Percentiles rank a stretch among this genome's conserved stretches.
These are phyloP conservation scores for Nipponacmea schrenckii DNA, from an alignment of 2,888 invertebrate species.

Conservation along the genomic window DNA sequence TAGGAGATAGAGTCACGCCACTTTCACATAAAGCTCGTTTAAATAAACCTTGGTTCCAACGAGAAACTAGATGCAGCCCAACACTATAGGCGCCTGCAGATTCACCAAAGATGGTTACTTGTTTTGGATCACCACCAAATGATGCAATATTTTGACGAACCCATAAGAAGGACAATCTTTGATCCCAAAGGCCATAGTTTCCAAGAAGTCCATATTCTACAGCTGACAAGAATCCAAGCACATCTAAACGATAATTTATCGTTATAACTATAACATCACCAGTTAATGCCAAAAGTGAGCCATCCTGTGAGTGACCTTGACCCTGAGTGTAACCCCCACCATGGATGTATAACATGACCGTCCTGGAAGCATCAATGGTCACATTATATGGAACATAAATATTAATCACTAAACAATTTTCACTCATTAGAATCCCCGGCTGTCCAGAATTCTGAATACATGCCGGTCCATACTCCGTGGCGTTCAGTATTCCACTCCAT, in stretches of 20 bases:
- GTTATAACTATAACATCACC: constrained; percentile 93
- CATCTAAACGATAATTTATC: constrained; percentile 89
- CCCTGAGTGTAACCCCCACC: constrained; percentile 94
- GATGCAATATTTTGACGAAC: constrained; percentile 84
- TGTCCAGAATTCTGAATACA: constrained; percentile 18
- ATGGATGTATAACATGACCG: constrained; percentile 91
- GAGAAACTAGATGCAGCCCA: constrained; percentile 43
- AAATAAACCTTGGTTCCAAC: constrained; percentile 40
- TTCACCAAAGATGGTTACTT: constrained; percentile 51
- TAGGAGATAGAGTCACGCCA: constrained; percentile 35
- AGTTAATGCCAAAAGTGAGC: constrained; percentile 81
- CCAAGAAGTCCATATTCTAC: constrained; percentile 83
- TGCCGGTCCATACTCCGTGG: constrained; percentile 16
- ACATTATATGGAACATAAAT: constrained; percentile 89
- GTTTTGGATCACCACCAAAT: constrained; percentile 43
- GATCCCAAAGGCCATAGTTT: constrained; percentile 93
- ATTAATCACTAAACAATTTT: constrained; percentile 94
- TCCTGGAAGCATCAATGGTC: constrained; percentile 73
- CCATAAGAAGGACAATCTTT: constrained; percentile 91
- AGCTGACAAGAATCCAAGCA: constrained; percentile 92
- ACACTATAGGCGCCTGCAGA: constrained; percentile 45
- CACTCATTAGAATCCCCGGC: constrained; percentile 90
- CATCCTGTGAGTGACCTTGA: constrained; percentile 75
- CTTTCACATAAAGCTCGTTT: constrained; percentile 46
- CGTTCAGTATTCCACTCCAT: constrained; percentile 70